Percentiles rank a stretch among this genome's conserved stretches.
phyloP scores from a whole-genome alignment of 2,797 vertebrate genomes.

The Crocodylus rhombifer region DNA sequence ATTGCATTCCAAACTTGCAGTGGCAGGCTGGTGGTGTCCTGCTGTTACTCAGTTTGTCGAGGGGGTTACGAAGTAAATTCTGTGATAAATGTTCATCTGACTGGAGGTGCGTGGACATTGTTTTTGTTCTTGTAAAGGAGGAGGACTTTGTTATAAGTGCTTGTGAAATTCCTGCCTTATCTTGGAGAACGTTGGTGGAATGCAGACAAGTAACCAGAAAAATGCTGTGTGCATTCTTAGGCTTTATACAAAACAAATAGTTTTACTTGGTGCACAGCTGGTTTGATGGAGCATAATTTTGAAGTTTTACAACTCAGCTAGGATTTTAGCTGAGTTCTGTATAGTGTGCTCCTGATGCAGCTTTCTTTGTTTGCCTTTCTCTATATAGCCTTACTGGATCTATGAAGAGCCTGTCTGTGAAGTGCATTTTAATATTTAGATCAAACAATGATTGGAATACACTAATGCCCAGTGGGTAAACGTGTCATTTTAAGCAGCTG shows the following conservation, averaged over 20 bases:
- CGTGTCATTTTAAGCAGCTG: constrained; percentile 84
- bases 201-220: not conserved
- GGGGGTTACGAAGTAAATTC: not conserved
- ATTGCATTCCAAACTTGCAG: not conserved
- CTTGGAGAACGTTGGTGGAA: constrained; percentile 34
- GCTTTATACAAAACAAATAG: constrained; percentile 4
- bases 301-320: constrained; percentile 53
- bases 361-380: constrained; percentile 69
- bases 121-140: not conserved
- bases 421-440: constrained; percentile 79
- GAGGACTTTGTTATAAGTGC: constrained; percentile 27
- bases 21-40: not conserved
- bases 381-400: constrained; percentile 28
- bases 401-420: constrained; percentile 61
- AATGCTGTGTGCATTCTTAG: not conserved
- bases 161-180: constrained; percentile 58
- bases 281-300: not conserved
- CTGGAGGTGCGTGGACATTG: not conserved
- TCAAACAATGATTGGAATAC: constrained; percentile 79
- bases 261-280: not conserved
- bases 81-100: not conserved
- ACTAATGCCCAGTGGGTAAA: constrained; percentile 82
- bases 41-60: not conserved
- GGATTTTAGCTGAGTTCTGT: not conserved
- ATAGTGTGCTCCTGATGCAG: not conserved